phyloP scores from a whole-genome alignment of 1,140 invertebrate genomes.

The Bombus terrestris region DNA sequence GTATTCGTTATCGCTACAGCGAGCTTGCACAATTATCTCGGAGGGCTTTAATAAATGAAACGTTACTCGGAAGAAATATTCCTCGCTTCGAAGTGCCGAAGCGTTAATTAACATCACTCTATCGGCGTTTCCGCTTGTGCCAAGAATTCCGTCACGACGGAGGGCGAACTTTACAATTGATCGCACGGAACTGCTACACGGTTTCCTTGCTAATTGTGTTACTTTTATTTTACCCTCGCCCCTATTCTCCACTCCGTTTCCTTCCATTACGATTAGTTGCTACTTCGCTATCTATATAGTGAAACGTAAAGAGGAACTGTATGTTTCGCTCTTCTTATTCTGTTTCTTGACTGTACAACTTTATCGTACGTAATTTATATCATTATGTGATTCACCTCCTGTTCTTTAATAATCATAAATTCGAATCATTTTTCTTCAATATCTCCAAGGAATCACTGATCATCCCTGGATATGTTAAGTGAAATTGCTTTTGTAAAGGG shows the following conservation, averaged over 20 bases:
- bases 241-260: neutral
- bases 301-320: no score
- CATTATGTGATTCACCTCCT: no score
- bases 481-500: no score
- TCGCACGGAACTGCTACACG: neutral
- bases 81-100: neutral
- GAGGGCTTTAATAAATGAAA: constrained; percentile 39
- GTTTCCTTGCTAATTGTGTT: constrained; percentile 18
- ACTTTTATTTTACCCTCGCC: neutral
- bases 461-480: no score
- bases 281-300: neutral
- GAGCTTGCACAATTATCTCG: constrained; percentile 42
- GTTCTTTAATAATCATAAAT: no score
- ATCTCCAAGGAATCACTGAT: no score
- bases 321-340: neutral
- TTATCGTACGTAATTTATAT: neutral
- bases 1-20: constrained; percentile 32
- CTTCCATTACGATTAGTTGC: constrained; percentile 1
- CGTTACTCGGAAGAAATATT: constrained; percentile 11
- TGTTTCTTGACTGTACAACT: neutral
- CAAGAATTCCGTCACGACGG: constrained; percentile 4
- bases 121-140: neutral
- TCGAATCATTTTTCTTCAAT: no score
- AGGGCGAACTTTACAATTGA: constrained; percentile 5
- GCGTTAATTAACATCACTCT: constrained; percentile 22